Conservation (phyloP, 2,113 vertebrate genomes). For the Pelusios castaneus region DNA sequence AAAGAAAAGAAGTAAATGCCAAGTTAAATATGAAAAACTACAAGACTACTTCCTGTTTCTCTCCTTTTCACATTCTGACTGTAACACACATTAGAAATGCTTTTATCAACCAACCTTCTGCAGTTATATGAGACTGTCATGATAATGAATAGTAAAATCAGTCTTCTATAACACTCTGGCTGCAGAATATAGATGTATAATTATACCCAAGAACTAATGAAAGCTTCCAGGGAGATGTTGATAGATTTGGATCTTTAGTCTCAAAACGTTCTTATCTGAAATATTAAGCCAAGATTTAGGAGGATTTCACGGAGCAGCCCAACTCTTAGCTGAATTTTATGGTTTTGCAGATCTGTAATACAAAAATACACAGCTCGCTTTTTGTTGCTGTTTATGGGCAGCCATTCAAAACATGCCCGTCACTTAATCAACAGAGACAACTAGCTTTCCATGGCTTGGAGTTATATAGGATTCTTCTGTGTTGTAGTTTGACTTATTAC, state of each 20-base stretch:
- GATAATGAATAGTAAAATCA: not conserved
- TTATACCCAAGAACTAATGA: not conserved
- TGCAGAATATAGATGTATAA: not conserved
- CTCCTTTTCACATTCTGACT: not conserved
- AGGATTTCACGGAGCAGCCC: not conserved
- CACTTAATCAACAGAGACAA: not conserved
- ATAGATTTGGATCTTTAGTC: not conserved
- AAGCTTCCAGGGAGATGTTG: not conserved
- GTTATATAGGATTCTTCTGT: not conserved
- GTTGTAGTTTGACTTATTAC: not conserved
- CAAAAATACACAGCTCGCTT: not conserved
- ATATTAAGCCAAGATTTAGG: not conserved
- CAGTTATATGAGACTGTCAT: not conserved
- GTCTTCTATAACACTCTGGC: not conserved
- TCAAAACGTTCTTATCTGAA: not conserved
- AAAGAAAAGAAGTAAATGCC: not conserved
- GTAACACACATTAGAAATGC: not conserved
- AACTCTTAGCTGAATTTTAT: not conserved
- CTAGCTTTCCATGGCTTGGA: not conserved
- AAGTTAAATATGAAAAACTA: constrained; percentile 5
- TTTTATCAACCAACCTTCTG: not conserved
- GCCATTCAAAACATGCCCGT: not conserved
- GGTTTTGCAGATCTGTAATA: not conserved
- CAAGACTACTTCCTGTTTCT: not conserved
- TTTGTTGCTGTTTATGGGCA: not conserved